These are phyloP conservation scores for Acleris emargana DNA, from an alignment of 2,888 invertebrate genomes.

Conservation along the genomic window DNA sequence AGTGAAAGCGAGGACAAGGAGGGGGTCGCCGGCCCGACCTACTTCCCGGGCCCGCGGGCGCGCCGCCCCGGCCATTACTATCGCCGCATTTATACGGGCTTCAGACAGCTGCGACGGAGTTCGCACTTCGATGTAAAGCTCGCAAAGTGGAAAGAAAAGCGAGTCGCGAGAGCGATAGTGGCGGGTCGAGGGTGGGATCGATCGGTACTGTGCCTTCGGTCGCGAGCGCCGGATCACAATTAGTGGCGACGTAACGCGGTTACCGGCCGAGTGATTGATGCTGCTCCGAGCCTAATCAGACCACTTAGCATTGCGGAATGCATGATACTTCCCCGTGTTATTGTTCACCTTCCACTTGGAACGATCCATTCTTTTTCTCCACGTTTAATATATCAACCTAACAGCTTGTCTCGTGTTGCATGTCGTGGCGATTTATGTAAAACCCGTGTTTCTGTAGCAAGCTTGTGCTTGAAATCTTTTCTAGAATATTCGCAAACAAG, in stretches of 20 bases:
- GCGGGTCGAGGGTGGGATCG: constrained; percentile 53
- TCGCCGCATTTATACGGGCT: constrained; percentile 52
- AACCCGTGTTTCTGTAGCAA: background rate
- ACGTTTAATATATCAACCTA: constrained; percentile 13
- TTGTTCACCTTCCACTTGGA: constrained; percentile 33
- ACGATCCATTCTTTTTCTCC: constrained; percentile 3
- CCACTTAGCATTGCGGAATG: constrained; percentile 42
- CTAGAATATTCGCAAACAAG: background rate
- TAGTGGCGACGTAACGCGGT: constrained; percentile 68
- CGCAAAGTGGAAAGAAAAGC: constrained; percentile 55
- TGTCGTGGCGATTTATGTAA: constrained; percentile 4
- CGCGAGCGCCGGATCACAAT: constrained; percentile 66
- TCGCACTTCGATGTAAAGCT: constrained; percentile 63
- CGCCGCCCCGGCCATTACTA: constrained; percentile 49
- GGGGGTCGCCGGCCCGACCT: constrained; percentile 62
- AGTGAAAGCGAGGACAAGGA: constrained; percentile 70
- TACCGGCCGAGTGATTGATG: constrained; percentile 67
- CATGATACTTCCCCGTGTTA: constrained; percentile 37
- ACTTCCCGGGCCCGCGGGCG: constrained; percentile 61
- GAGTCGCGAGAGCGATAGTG: constrained; percentile 45
- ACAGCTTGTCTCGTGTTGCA: constrained; percentile 2
- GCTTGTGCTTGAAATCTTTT: background rate
- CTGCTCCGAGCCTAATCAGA: constrained; percentile 43
- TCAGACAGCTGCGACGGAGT: constrained; percentile 55
- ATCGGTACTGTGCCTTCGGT: constrained; percentile 52